These are phyloP conservation scores for Linhomoeus sp. DNA, from an alignment of 2,888 invertebrate genomes.

Conservation along the genomic window DNA sequence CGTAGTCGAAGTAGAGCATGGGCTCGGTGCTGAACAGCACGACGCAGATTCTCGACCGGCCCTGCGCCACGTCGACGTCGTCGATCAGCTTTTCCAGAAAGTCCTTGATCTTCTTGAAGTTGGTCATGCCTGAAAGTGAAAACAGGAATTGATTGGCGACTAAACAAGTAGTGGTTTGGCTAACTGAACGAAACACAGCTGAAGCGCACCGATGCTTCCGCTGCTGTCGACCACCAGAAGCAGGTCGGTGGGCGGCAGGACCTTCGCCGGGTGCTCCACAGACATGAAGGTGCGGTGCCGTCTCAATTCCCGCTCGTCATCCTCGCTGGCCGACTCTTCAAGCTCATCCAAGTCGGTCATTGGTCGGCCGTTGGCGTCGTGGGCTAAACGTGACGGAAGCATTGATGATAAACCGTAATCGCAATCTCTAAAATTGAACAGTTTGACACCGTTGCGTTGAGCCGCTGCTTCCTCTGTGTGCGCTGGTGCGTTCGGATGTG, in stretches of 20 bases:
- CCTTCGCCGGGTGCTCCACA: conserved; percentile 15
- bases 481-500: no score
- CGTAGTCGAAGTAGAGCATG: conserved; percentile 20
- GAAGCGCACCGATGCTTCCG: not conserved
- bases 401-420: no score
- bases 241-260: conserved; percentile 20
- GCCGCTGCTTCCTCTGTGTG: no score
- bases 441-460: no score
- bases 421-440: no score
- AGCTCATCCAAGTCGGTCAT: no score
- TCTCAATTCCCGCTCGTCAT: no score
- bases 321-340: no score
- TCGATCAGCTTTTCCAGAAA: conserved; percentile 12
- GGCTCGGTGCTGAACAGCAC: conserved; percentile 15
- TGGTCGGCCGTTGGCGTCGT: no score
- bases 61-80: conserved; percentile 19
- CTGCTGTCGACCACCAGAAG: conserved; percentile 11
- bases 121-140: not conserved
- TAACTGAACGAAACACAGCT: not conserved
- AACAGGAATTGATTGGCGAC: not conserved
- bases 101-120: conserved; percentile 6
- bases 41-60: conserved; percentile 14
- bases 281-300: conserved; percentile 4
- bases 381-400: no score
- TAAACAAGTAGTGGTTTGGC: not conserved